Base-by-base conservation (phyloP, 2,797 vertebrate genomes). In the Lateolabrax maculatus region DNA sequence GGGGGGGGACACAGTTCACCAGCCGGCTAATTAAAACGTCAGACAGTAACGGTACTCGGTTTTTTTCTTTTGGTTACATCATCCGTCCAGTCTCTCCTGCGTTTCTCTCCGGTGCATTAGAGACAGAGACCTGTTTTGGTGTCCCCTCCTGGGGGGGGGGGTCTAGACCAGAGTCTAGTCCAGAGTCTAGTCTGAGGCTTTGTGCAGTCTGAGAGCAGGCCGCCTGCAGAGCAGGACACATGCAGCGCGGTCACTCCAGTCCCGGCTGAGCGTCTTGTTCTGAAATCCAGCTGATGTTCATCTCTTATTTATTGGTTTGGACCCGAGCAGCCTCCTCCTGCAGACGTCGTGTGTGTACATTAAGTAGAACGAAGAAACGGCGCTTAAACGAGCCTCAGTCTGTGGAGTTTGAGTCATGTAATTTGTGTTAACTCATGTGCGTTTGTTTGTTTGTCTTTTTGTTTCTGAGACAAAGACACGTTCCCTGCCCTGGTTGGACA, bases 11-110 rank as follows among this genome's bases (percentile, higher is more conserved):
- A n/a, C n/a, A n/a, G n/a, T n/a, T n/a, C n/a, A n/a, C n/a, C n/a
- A n/a, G n/a, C 55, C 16, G 39, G 79, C 76, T 84, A 36, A 87
- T 84, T 77, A 77, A 79, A 46, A 43, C 41, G 44, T 81, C 34
- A 76, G 23, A 10, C 16, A 7, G 0, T 8, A 6, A 44, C 7
- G 48, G 51, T 56, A n/a, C 13, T 41, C 21, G 31, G 9, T 36
- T 3, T 18, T 5, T 37, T 55, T 5, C 2, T n/a, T n/a, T n/a
- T n/a, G n/a, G n/a, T n/a, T n/a, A 12, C 23, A 53, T 25, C 57
- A 62, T 48, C 53, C 23, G 25, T n/a, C 39, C 27, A 23, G 13
- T 10, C 49, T 74, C 77, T 73, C 77, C 83, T 75, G 80, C 77
- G 78, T 89, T 80, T 81, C 75, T 52, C 29, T 51, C 18, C 48